Conservation (phyloP, 2,797 vertebrate genomes). For the Decapterus maruadsi region DNA sequence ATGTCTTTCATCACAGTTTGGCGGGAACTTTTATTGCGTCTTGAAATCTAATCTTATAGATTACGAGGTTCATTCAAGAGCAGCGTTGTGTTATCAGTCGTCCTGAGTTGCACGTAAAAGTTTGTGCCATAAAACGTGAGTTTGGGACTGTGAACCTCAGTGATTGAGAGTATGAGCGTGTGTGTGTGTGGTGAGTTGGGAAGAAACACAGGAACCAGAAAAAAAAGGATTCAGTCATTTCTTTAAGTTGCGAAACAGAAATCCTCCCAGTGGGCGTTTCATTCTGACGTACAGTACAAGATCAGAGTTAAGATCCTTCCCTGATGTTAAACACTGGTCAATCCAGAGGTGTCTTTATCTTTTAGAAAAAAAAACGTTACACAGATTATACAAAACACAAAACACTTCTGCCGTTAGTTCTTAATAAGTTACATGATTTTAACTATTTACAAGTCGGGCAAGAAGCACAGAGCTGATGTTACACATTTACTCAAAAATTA, state of each 20-base stretch:
- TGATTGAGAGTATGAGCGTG: background rate
- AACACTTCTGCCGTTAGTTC: constrained; percentile 65
- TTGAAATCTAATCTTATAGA: constrained; percentile 18
- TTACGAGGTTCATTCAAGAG: constrained; percentile 17
- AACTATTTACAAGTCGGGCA: constrained; percentile 84
- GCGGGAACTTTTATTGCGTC: constrained; percentile 14
- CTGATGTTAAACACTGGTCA: constrained; percentile 64
- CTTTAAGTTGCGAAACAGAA: constrained; percentile 64
- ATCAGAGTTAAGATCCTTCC: constrained; percentile 47
- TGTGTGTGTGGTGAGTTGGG: background rate
- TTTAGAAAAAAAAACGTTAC: constrained; percentile 75
- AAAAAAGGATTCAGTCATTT: constrained; percentile 58
- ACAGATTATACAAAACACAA: constrained; percentile 79
- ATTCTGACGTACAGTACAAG: constrained; percentile 41
- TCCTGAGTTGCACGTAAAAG: background rate
- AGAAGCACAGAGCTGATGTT: constrained; percentile 64
- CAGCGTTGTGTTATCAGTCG: constrained; percentile 9
- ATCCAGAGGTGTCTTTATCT: constrained; percentile 65
- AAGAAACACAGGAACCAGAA: constrained; percentile 64
- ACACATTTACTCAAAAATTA: constrained; percentile 55
- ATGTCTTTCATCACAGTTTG: background rate
- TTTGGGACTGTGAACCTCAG: constrained; percentile 21
- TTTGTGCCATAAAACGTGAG: constrained; percentile 28
- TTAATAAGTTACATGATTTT: constrained; percentile 75
- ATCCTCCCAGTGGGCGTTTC: constrained; percentile 42